Percentiles rank a stretch among this genome's conserved stretches.
Conservation (phyloP, 2,888 invertebrate species). For the Unio delphinus region DNA sequence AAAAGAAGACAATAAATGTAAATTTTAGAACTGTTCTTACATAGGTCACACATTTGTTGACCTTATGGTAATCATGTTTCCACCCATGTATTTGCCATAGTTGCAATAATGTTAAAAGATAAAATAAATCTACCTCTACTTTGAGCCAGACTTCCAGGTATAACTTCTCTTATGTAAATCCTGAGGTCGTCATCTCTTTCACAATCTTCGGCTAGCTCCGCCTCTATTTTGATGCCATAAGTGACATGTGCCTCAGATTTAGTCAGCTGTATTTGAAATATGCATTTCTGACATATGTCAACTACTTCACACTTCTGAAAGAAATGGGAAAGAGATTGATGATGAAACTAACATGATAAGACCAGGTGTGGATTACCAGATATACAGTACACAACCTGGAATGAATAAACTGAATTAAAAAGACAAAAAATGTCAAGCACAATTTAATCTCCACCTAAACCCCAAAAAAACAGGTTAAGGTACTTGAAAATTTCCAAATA, state of each 20-base stretch:
- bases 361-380: conserved; percentile 1
- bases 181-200: conserved; percentile 97
- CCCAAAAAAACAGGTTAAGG: no score
- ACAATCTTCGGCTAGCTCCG: conserved; percentile 95
- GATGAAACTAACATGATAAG: background rate
- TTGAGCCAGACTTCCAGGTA: conserved; percentile 95
- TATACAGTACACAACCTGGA: background rate
- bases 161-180: conserved; percentile 96
- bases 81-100: background rate
- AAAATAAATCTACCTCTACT: conserved; percentile 83
- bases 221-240: conserved; percentile 99
- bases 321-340: background rate
- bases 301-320: conserved; percentile 73
- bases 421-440: no score
- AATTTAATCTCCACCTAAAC: no score
- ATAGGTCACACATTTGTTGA: no score
- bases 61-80: no score
- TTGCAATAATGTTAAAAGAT: background rate
- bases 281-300: conserved; percentile 96
- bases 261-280: conserved; percentile 95
- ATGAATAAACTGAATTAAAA: no score
- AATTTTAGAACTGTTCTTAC: no score
- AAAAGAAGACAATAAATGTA: no score
- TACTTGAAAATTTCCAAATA: no score
- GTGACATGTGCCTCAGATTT: conserved; percentile 92